A percentile compares a stretch with the other conserved stretches of the same genome.
Conservation (phyloP, 2,113 vertebrate species). For the Ranitomeya variabilis region DNA sequence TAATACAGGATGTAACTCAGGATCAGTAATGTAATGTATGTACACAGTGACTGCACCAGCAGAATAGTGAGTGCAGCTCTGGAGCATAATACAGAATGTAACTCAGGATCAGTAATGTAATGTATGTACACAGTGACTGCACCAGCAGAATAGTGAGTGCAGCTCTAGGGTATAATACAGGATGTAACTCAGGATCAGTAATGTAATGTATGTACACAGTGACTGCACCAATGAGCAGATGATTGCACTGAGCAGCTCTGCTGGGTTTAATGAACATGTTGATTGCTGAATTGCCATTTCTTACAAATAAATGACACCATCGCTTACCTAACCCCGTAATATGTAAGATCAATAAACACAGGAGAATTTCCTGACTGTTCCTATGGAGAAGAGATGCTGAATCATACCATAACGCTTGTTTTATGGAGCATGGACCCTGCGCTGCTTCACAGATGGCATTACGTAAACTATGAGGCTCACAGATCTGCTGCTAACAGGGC, state of each 20-base stretch:
- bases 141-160: too few species aligned
- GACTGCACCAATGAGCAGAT: not conserved
- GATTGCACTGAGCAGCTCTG: not conserved
- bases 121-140: too few species aligned
- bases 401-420: not conserved
- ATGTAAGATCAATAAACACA: not conserved
- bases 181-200: too few species aligned
- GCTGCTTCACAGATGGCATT: conserved; percentile 27
- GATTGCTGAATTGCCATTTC: not conserved
- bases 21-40: too few species aligned
- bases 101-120: too few species aligned
- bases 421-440: not conserved
- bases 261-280: not conserved
- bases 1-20: too few species aligned
- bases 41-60: too few species aligned
- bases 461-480: not conserved
- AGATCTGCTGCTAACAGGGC: not conserved
- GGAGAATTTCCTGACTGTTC: not conserved
- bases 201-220: too few species aligned
- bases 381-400: not conserved
- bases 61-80: too few species aligned
- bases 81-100: too few species aligned
- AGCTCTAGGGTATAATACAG: too few species aligned
- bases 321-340: not conserved
- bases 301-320: not conserved